phyloP scores from a whole-genome alignment of 2,797 vertebrate genomes.

The Falco peregrinus region DNA sequence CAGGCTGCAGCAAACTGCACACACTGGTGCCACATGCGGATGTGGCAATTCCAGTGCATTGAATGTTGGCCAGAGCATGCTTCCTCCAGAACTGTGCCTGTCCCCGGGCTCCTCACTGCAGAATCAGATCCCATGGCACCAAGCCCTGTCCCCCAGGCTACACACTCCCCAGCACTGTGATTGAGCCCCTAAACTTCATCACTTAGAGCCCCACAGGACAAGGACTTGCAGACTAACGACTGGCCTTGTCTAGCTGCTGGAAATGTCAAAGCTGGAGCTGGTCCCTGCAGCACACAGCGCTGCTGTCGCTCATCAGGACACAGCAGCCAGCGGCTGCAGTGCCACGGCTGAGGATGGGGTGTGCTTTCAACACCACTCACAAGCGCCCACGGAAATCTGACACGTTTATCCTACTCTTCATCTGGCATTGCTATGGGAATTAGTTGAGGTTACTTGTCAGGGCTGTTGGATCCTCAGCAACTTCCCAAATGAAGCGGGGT shows the following conservation, averaged over 20 bases:
- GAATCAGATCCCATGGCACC: background rate
- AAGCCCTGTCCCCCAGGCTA: background rate
- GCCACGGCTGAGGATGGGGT: background rate
- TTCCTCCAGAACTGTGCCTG: background rate
- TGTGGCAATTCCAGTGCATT: conserved; percentile 46
- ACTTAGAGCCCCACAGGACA: conserved; percentile 20
- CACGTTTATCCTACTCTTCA: background rate
- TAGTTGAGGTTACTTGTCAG: background rate
- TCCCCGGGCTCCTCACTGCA: background rate
- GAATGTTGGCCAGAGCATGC: background rate
- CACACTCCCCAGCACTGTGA: background rate
- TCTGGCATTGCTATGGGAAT: background rate
- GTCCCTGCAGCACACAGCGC: conserved; percentile 14
- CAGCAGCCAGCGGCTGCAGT: conserved; percentile 6
- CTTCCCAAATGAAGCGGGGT: background rate
- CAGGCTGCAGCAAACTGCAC: conserved; percentile 52
- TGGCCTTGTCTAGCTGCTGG: conserved; percentile 29
- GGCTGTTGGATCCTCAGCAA: background rate
- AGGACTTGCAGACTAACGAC: background rate
- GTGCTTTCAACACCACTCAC: conserved; percentile 43
- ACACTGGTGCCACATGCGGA: conserved; percentile 68
- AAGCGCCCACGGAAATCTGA: conserved; percentile 1
- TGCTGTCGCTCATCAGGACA: conserved; percentile 30
- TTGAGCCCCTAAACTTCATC: conserved; percentile 31
- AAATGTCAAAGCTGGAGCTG: conserved; percentile 51